phyloP scores from a whole-genome alignment of 2,888 invertebrate genomes.

The Marronus borbonicus region DNA sequence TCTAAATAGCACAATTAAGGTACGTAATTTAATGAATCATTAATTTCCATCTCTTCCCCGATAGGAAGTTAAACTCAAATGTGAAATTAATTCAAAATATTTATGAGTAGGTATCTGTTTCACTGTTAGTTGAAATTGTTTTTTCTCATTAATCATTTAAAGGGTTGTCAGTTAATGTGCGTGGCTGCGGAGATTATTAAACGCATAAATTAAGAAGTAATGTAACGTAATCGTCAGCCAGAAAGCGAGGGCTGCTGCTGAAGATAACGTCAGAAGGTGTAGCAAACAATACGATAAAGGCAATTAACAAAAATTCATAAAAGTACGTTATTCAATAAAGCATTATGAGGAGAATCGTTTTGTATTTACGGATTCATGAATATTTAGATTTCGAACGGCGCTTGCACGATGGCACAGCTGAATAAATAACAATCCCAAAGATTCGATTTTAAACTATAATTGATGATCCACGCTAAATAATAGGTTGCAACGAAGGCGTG shows the following conservation, averaged over 20 bases:
- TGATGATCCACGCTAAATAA: background rate
- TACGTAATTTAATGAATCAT: conserved; percentile 44
- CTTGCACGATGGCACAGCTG: background rate
- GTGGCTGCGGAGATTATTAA: conserved; percentile 56
- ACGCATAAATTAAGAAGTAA: conserved; percentile 55
- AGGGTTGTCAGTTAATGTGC: conserved; percentile 55
- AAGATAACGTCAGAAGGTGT: conserved; percentile 55
- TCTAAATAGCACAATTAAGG: conserved; percentile 16
- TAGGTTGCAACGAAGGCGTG: background rate
- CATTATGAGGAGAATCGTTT: conserved; percentile 29
- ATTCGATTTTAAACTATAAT: conserved; percentile 18
- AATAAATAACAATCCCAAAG: background rate
- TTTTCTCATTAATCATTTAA: conserved; percentile 55
- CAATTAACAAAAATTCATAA: conserved; percentile 53
- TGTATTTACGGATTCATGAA: conserved; percentile 46
- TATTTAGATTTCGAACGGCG: conserved; percentile 37
- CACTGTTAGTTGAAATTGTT: conserved; percentile 50
- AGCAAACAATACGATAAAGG: conserved; percentile 53
- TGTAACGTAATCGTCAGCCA: conserved; percentile 39
- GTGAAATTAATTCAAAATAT: conserved; percentile 50
- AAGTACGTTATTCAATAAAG: conserved; percentile 41
- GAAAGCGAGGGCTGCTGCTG: conserved; percentile 49
- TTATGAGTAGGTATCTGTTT: conserved; percentile 50
- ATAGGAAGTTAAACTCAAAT: conserved; percentile 38
- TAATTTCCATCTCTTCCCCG: conserved; percentile 48